A percentile compares a stretch with the other conserved stretches of the same genome.
Evolutionary conservation across 2,113 vertebrate genomes (phyloP).

Genomic region (Neotragus moschatus): DNA sequence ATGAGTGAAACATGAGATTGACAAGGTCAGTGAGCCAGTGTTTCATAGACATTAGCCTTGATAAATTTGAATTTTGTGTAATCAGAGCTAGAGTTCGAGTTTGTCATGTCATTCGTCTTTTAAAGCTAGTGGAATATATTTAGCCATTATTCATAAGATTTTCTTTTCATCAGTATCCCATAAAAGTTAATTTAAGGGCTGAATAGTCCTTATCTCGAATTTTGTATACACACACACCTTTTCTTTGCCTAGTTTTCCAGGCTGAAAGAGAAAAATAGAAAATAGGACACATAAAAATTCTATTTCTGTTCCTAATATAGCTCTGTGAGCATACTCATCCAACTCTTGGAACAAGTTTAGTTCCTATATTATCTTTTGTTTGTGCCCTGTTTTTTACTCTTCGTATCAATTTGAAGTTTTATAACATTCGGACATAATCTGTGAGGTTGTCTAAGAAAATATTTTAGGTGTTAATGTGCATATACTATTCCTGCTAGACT

Average conservation of each 20-base stretch:
- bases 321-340: slow-evolving; percentile 21
- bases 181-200: neutral
- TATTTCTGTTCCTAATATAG: slow-evolving; percentile 9
- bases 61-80: neutral
- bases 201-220: neutral
- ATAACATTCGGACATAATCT: neutral
- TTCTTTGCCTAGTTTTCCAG: slow-evolving; percentile 21
- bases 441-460: neutral
- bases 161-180: neutral
- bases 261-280: slow-evolving; percentile 23
- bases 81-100: slow-evolving; percentile 6
- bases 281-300: slow-evolving; percentile 25
- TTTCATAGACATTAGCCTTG: neutral
- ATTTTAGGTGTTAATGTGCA: neutral
- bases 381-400: slow-evolving; percentile 8
- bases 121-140: slow-evolving; percentile 12
- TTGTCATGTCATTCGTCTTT: neutral
- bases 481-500: neutral
- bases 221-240: neutral
- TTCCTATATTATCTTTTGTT: slow-evolving; percentile 33
- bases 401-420: slow-evolving; percentile 24
- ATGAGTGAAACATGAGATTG: neutral
- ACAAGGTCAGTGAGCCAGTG: neutral
- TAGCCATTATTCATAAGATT: neutral
- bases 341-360: slow-evolving; percentile 20